A percentile compares a stretch with the other conserved stretches of the same genome.
Conservation (phyloP, 2,888 invertebrate genomes). For the Acrobasis consociella region DNA sequence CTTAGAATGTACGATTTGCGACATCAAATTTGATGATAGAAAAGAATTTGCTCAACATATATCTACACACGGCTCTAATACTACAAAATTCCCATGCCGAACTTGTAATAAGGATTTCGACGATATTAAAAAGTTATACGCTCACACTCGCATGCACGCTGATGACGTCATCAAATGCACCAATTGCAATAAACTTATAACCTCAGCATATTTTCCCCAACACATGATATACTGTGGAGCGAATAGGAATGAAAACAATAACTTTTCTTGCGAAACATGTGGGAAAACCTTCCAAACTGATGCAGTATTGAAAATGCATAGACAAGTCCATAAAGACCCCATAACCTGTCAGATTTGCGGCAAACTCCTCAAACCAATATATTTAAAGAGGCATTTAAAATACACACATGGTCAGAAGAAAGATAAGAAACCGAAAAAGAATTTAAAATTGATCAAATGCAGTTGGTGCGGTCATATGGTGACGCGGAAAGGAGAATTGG, state of each 20-base stretch:
- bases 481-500: slow-evolving; percentile 31
- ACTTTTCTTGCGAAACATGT: slow-evolving; percentile 48
- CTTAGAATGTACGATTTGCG: slow-evolving; percentile 54
- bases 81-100: slow-evolving; percentile 49
- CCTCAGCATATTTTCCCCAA: slow-evolving; percentile 44
- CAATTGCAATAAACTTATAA: slow-evolving; percentile 47
- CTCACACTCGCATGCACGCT: slow-evolving; percentile 51
- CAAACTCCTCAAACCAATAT: slow-evolving; percentile 40
- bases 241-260: slow-evolving; percentile 32
- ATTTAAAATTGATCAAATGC: slow-evolving; percentile 27
- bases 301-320: slow-evolving; percentile 42
- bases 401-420: slow-evolving; percentile 35
- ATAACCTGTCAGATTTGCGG: slow-evolving; percentile 44
- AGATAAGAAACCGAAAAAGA: slow-evolving; percentile 19
- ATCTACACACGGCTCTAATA: slow-evolving; percentile 38
- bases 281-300: slow-evolving; percentile 42
- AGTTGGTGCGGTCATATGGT: slow-evolving; percentile 30
- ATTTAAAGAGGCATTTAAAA: slow-evolving; percentile 47
- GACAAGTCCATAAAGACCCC: slow-evolving; percentile 39
- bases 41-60: slow-evolving; percentile 51
- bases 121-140: slow-evolving; percentile 46
- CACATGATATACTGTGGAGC: slow-evolving; percentile 45
- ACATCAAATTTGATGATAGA: slow-evolving; percentile 46
- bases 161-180: slow-evolving; percentile 46
- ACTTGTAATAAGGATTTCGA: slow-evolving; percentile 47